Evolutionary conservation across 1,140 invertebrate genomes (phyloP).

Genomic region (Ruditapes philippinarum): DNA sequence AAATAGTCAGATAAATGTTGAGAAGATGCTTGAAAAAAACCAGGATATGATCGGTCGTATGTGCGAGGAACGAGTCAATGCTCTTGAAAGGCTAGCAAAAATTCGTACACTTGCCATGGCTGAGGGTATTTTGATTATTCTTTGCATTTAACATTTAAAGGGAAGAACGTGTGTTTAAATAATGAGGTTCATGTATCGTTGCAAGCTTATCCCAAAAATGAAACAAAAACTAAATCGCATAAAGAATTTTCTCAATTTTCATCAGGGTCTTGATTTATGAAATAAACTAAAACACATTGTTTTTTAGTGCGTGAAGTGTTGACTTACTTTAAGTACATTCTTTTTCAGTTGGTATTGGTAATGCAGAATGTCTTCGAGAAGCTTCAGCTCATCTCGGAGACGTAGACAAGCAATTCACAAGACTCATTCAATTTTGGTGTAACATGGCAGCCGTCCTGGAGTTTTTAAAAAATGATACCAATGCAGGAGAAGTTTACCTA

Average conservation of each 20-base stretch:
- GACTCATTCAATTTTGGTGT: conserved; percentile 12
- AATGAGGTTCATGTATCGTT: too few species aligned
- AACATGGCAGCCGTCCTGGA: conserved; percentile 5
- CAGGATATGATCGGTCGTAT: neutral
- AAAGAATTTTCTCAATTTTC: too few species aligned
- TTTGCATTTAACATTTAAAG: too few species aligned
- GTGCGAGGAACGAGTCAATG: neutral
- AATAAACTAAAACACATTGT: neutral
- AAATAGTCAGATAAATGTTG: neutral
- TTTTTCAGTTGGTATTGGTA: neutral
- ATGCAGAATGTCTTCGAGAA: neutral
- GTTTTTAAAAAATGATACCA: neutral
- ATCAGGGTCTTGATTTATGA: too few species aligned
- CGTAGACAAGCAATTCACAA: conserved; percentile 14
- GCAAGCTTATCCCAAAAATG: neutral
- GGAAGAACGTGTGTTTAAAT: too few species aligned
- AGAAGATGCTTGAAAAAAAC: neutral
- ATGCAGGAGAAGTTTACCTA: neutral
- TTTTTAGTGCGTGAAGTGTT: neutral
- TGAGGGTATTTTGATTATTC: neutral
- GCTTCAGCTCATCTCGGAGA: neutral
- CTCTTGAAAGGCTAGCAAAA: neutral
- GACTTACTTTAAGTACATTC: neutral
- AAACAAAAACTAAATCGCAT: neutral
- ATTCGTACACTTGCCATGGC: neutral